Percentiles rank a stretch among this genome's conserved stretches.
Evolutionary conservation across 2,888 invertebrate genomes (phyloP).

Genomic region (Orthonevra nobilis): DNA sequence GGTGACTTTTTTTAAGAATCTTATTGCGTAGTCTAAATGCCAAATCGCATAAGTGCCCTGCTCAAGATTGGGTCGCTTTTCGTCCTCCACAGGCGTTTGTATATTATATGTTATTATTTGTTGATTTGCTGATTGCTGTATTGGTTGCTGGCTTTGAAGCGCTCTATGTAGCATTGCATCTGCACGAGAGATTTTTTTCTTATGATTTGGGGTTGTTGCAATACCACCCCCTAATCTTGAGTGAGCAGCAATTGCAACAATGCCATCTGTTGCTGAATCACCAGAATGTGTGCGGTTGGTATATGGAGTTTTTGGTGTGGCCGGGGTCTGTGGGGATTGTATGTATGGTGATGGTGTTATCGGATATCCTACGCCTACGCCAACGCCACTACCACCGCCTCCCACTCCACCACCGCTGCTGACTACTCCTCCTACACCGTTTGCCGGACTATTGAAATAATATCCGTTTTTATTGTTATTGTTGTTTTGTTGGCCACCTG

Average conservation of each 20-base stretch:
- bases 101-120: too few relatives aligned
- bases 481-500: conserved; percentile 43
- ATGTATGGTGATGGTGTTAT: conserved; percentile 61
- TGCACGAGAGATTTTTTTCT: conserved; percentile 82
- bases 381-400: conserved; percentile 48
- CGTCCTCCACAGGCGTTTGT: too few relatives aligned
- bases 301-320: conserved; percentile 76
- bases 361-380: conserved; percentile 40
- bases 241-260: conserved; percentile 38
- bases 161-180: conserved; percentile 91
- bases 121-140: conserved; percentile 45
- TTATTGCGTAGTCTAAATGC: conserved; percentile 83
- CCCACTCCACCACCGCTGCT: conserved; percentile 59
- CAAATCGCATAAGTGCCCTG: conserved; percentile 81
- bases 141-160: conserved; percentile 73
- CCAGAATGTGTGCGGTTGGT: conserved; percentile 60
- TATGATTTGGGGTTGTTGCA: conserved; percentile 56
- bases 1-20: conserved; percentile 84
- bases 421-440: conserved; percentile 33
- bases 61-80: conserved; percentile 47
- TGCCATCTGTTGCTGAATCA: conserved; percentile 65
- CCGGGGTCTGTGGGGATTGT: conserved; percentile 74
- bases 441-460: conserved; percentile 38
- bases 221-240: conserved; percentile 47
- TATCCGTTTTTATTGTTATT: conserved; percentile 62